Evolutionary conservation across 2,888 invertebrate species (phyloP), one percentile per base, ranked within the genome.

Genomic region (Dugesia japonica): DNA sequence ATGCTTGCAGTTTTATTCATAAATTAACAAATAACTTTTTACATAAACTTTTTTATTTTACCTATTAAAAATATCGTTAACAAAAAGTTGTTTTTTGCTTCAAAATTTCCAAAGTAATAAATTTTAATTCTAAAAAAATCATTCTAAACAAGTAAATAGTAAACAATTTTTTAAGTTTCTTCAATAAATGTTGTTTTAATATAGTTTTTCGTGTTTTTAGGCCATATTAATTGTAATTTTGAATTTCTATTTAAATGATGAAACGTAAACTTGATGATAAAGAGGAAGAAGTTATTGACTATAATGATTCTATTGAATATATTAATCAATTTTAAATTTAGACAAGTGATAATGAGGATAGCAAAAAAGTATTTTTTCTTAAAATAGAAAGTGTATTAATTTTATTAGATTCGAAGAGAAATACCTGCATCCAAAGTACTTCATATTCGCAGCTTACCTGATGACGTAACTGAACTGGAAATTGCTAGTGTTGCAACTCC

Each of bases 231-330:
- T 56, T 56, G 23, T 56, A 4, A 13, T 9, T 13, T 56, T 56
- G 1, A 56, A 56, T 7, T 31, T 31, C 13, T 7, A 31, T 56
- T 56, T n/a, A 56, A n/a, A n/a, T 20, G 23, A 56, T 56, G 56
- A 56, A 56, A 56, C 56, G 56, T 56, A 56, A 56, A 56, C 56
- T 56, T 56, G 56, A 56, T 56, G n/a, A 4, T 1, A 56, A 56
- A 23, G 23, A 4, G 23, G 56, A 56, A 13, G 56, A 56, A 23
- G 56, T 56, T 13, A n/a, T n/a, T 56, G 23, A 56, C 1, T 56
- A 4, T 13, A 56, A 4, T 20, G 31, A 13, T 13, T 20, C 23
- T 56, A 56, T 9, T 56, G 4, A 20, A 4, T 56, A 56, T 56
- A 9, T 56, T 20, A 20, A 1, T 7, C 17, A 20, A n/a, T n/a